Conservation (phyloP, 2,797 vertebrate species). For the Fratercula arctica region DNA sequence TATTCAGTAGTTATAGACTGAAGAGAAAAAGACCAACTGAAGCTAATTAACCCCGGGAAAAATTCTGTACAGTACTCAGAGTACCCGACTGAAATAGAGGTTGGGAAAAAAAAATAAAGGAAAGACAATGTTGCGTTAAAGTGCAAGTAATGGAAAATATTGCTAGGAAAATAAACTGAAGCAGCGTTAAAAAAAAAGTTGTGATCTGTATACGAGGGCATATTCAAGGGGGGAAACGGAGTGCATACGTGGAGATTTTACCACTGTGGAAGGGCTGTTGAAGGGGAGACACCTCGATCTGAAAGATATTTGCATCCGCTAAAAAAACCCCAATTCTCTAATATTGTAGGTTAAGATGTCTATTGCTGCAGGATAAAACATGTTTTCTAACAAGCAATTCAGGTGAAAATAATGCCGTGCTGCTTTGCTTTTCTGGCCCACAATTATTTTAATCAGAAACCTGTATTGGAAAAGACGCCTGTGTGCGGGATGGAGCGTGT, state of each 20-base stretch:
- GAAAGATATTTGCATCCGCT: not conserved
- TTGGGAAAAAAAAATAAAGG: not conserved
- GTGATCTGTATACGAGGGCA: not conserved
- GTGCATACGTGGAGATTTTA: not conserved
- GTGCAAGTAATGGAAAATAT: not conserved
- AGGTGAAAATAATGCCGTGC: not conserved
- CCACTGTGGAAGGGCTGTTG: not conserved
- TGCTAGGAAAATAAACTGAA: not conserved
- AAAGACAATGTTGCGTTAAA: not conserved
- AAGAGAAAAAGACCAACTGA: not conserved
- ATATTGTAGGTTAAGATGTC: not conserved
- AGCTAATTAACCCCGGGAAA: not conserved
- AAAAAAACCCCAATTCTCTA: fast-evolving
- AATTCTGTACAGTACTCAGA: not conserved
- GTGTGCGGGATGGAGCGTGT: not conserved
- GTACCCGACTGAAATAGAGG: not conserved
- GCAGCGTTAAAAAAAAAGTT: not conserved
- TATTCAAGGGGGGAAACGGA: not conserved
- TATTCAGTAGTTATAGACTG: not conserved
- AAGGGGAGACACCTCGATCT: not conserved
- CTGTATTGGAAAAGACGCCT: not conserved
- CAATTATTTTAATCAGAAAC: not conserved
- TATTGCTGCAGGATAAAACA: not conserved
- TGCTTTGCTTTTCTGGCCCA: not conserved
- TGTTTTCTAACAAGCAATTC: not conserved